Conservation (phyloP, 2,113 vertebrate species). For the Polyodon spathula region DNA sequence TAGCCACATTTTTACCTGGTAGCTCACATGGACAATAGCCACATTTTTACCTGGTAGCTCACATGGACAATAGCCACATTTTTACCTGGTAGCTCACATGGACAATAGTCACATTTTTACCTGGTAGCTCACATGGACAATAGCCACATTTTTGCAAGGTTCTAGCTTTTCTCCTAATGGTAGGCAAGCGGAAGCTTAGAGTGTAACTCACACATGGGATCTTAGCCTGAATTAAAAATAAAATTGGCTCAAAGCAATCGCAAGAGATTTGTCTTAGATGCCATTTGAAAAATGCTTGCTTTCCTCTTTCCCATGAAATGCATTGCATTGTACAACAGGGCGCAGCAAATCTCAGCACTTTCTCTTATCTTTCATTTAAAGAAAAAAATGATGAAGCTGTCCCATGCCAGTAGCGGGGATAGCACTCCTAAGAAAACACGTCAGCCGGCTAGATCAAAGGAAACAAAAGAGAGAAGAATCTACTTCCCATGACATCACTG, state of each 20-base stretch:
- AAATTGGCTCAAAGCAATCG: neutral
- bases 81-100: too few species aligned
- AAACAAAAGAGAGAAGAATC: constrained; percentile 44
- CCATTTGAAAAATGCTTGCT: neutral
- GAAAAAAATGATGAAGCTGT: constrained; percentile 12
- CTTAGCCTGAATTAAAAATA: too few species aligned
- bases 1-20: too few species aligned
- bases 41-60: too few species aligned
- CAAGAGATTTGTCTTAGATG: neutral
- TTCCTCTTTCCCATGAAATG: neutral
- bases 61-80: too few species aligned
- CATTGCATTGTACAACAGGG: constrained; percentile 3
- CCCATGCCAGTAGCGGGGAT: constrained; percentile 31
- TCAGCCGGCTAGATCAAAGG: constrained; percentile 48
- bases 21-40: too few species aligned
- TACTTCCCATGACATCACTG: constrained; percentile 63
- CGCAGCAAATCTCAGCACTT: constrained; percentile 22
- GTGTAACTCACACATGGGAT: too few species aligned
- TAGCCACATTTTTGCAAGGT: too few species aligned
- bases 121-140: too few species aligned
- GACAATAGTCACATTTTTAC: too few species aligned
- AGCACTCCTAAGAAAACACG: constrained; percentile 40
- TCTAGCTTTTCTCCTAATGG: too few species aligned
- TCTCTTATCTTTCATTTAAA: constrained; percentile 16
- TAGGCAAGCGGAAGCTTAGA: too few species aligned